Evolutionary conservation across 2,888 invertebrate genomes (phyloP).

Genomic region (Tetranychus piercei): DNA sequence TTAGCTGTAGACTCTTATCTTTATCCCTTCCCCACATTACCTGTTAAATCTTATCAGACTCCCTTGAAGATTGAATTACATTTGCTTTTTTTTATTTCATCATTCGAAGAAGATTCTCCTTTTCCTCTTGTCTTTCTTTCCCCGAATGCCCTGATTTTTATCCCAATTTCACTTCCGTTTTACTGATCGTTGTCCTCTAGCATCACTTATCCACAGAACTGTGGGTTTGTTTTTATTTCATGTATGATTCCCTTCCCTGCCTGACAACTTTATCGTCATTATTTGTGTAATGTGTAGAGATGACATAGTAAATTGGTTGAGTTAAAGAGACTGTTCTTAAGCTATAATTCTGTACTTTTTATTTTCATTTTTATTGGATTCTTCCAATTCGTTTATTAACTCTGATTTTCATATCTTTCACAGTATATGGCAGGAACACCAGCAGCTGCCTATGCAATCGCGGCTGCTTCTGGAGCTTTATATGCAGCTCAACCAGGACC

Average conservation of each 20-base stretch:
- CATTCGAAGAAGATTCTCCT: not conserved
- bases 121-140: not conserved
- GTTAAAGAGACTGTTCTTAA: not conserved
- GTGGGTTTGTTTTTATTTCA: not conserved
- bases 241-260: not conserved
- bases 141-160: not conserved
- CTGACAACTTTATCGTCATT: not conserved
- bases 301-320: not conserved
- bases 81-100: not conserved
- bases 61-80: not conserved
- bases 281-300: not conserved
- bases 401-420: not conserved
- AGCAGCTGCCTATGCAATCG: not conserved
- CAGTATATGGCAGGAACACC: constrained; percentile 12
- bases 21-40: not conserved
- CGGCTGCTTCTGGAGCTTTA: constrained; percentile 1
- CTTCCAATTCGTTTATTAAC: not conserved
- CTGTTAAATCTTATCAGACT: not conserved
- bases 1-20: not conserved
- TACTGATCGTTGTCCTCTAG: not conserved
- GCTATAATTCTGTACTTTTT: not conserved
- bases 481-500: not conserved
- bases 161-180: not conserved
- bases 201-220: not conserved
- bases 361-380: not conserved